Evolutionary conservation across 1,140 invertebrate species (phyloP).

Genomic region (Drosophila rhopaloa): DNA sequence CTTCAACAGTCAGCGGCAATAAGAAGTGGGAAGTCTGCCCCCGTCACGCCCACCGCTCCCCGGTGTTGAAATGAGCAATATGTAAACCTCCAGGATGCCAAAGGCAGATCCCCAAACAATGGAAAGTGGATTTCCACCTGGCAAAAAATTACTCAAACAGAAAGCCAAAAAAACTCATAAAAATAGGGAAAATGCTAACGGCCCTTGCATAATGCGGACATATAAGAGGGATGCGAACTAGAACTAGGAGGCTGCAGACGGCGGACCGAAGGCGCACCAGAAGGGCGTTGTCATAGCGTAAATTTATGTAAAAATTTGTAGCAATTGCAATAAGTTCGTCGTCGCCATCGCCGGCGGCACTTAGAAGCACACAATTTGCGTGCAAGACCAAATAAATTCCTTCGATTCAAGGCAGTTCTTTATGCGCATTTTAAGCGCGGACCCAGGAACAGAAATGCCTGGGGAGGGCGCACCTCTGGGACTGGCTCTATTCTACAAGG

Average conservation of each 20-base stretch:
- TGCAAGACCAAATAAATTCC: constrained; percentile 70
- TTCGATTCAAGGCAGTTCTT: constrained; percentile 30
- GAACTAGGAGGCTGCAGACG: neutral
- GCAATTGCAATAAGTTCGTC: constrained; percentile 74
- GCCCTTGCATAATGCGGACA: constrained; percentile 60
- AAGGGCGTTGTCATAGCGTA: constrained; percentile 56
- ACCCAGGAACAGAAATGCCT: neutral
- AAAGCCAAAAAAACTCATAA: constrained; percentile 66
- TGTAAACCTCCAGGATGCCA: constrained; percentile 67
- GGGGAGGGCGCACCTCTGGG: constrained; percentile 1
- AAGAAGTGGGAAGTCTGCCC: constrained; percentile 18
- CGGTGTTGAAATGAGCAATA: constrained; percentile 72
- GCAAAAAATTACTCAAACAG: constrained; percentile 64
- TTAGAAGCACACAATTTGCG: constrained; percentile 45
- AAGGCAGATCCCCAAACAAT: constrained; percentile 74
- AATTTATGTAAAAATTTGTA: constrained; percentile 83
- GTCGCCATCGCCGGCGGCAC: constrained; percentile 28
- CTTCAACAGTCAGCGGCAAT: constrained; percentile 70
- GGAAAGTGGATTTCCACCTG: constrained; percentile 80
- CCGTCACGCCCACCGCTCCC: constrained; percentile 10
- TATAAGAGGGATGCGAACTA: constrained; percentile 22
- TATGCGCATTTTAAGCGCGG: constrained; percentile 62
- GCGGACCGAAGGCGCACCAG: neutral
- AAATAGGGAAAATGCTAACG: constrained; percentile 61
- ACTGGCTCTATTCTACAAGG: constrained; percentile 7